Base-by-base conservation (phyloP, 2,113 vertebrate genomes). In the Nothocercus julius region DNA sequence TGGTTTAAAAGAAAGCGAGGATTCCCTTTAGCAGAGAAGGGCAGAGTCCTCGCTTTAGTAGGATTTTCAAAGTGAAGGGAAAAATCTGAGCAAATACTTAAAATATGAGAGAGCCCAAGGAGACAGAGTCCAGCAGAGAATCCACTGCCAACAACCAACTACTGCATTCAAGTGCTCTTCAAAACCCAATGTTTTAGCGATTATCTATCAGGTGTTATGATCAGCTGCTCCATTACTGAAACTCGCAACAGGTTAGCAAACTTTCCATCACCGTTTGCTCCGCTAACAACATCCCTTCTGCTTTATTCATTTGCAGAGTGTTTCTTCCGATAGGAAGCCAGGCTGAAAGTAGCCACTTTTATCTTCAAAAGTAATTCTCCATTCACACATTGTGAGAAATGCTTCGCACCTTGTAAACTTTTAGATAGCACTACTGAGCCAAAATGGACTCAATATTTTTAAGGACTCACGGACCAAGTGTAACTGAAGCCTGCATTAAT, bases 371-470 rank as follows among this genome's bases (percentile, higher is more conserved):
- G 3, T 22, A 82, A 86, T 84, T 92, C 91, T 56, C 75, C 3
- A 4, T 17, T 85, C 70, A 44, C 19, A 40, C 70, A 7, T 59
- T 76, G 20, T 0, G 14, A 93, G 92, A 92, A 95, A 86, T 38
- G 7, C 95, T 97, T 96, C 42, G 30, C 95, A 96, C 95, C 92
- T 94, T 96, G 94, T 96, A 97, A 97, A 97, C 82, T 95, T 95
- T 96, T 76, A 96, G 88, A 89, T 87, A 87, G 87, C 74, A 45
- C 56, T 38, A 8, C 83, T 17, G 70, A 96, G 95, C 93, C 91
- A 95, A 94, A 97, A 94, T 54, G 83, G 94, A 94, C 89, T 95
- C 9, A 2, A 13, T 87, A 63, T 79, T 89, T 96, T 94, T 96
- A 96, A 96, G 84, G 91, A 95, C 92, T 97, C 38, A 1, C 45